Base-by-base conservation (phyloP, 2,797 vertebrate genomes). In the Crocidura indochinensis region DNA sequence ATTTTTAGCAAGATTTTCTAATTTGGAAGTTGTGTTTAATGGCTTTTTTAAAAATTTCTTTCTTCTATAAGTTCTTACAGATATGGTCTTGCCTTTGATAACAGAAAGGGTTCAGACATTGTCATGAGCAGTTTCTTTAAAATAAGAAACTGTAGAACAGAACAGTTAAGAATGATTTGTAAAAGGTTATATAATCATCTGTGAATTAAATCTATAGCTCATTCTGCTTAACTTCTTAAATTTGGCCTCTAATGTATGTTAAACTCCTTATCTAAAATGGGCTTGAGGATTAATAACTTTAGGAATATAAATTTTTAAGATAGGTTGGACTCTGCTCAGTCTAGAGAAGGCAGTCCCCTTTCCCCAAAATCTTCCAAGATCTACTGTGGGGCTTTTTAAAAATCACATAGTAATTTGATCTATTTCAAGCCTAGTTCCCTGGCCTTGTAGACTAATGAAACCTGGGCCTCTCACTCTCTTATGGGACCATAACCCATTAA, bases 181-280 rank as follows among this genome's bases (percentile, higher is more conserved):
- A n/a, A 87, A 91, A 85, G 47, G 14, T 86, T 89, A 65, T 95
- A 38, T 89, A 89, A 74, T 91, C 56, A 93, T 6, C 64, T 89
- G 3, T 87, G 73, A 94, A 82, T 89, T 87, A 84, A 87, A 76
- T 89, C 82, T 77, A 10, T 94, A 89, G 88, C 31, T 73, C 60
- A 75, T 95, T 86, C 20, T 80, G 38, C 29, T 80, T 89, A 73
- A 87, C 74, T 60, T 87, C 51, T 88, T 93, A 79, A 88, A 79
- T 95, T 89, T 86, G 81, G 62, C 64, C 60, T 87, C 74, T 80
- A 91, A 79, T 85, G 8, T 85, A 29, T 88, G 60, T 88, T 91
- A 91, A 86, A 88, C 77, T 91, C 67, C 64, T 90, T 85, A 88
- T 88, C 87, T 92, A 74, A 95, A 91, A 88, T 91, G 29, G 44